These are phyloP conservation scores for Oedothorax gibbosus DNA, from an alignment of 1,140 invertebrate species.

Conservation along the genomic window DNA sequence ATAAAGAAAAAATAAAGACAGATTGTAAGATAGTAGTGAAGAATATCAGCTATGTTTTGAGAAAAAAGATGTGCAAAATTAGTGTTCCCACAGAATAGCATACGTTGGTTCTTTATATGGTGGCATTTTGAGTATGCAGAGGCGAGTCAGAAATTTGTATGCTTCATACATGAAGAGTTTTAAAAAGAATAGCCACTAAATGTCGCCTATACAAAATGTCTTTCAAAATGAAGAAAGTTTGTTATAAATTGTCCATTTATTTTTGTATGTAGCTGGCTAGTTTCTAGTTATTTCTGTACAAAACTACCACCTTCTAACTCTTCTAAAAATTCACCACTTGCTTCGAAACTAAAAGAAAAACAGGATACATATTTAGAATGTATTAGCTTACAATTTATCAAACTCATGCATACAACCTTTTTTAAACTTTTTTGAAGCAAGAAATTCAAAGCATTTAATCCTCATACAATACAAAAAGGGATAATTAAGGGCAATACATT, in stretches of 20 bases:
- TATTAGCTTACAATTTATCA: not conserved
- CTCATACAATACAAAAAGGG: not conserved
- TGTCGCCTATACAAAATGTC: slow-evolving; percentile 44
- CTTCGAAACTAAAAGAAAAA: slow-evolving; percentile 35
- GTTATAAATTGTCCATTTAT: slow-evolving; percentile 16
- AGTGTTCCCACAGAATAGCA: slow-evolving; percentile 1
- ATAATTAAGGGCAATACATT: too few species aligned
- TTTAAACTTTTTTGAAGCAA: not conserved
- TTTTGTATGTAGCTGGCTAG: slow-evolving; percentile 53
- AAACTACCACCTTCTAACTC: slow-evolving; percentile 44
- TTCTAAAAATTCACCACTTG: slow-evolving; percentile 51
- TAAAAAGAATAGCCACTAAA: slow-evolving; percentile 54
- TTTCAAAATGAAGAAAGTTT: slow-evolving; percentile 36
- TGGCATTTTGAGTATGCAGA: slow-evolving; percentile 46
- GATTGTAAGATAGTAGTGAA: not conserved
- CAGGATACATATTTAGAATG: not conserved
- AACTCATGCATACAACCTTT: not conserved
- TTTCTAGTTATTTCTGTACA: slow-evolving; percentile 54
- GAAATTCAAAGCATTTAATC: too few species aligned
- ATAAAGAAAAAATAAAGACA: not conserved
- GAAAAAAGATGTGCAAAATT: slow-evolving; percentile 5
- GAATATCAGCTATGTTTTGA: slow-evolving; percentile 30
- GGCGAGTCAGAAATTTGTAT: slow-evolving; percentile 9
- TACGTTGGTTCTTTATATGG: slow-evolving; percentile 34
- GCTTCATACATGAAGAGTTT: slow-evolving; percentile 32